Base-by-base conservation (phyloP, 2,113 vertebrate species). In the Egretta garzetta region DNA sequence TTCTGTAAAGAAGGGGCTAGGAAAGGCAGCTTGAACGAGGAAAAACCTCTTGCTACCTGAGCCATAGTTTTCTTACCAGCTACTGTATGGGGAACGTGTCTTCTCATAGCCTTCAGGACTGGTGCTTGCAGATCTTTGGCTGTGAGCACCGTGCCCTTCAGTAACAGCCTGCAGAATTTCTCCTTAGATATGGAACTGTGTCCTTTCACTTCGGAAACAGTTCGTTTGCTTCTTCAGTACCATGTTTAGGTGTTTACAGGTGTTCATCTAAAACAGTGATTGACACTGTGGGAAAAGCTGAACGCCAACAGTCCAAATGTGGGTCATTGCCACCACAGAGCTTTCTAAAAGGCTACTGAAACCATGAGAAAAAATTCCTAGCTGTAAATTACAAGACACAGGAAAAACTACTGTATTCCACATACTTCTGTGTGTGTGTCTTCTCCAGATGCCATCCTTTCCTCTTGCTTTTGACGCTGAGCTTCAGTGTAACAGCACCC, bases 21-120 rank as follows among this genome's bases (percentile, higher is more conserved):
- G 56, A 93, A 93, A 86, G 93, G 95, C 95, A 95, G 93, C 95
- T 97, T 8, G 6, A 91, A 90, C 18, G 56, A 95, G 83, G 79
- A 71, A 82, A 91, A 95, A 63, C 56, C 91, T 83, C 76, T 83
- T 96, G 92, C 93, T 79, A 96, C 86, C 96, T 97, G 97, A 97
- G 96, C 97, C 97, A 94, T 95, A 74, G 52, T 92, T 93, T 88
- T 80, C 72, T 76, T 41, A 75, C 56, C 79, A 95, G 74, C 86
- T 95, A 64, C 96, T 93, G 93, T 94, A 91, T 66, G 20, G 19
- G 47, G n/a, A 88, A 19, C 22, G 53, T 89, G 70, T 96, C 8
- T 3, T 86, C 53, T 90, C 59, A 71, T 64, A 94, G 79, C 77
- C 71, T 67, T 82, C 62, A n/a, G 70, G 66, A 50, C 37, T 79